These are phyloP conservation scores for Neodiprion fabricii DNA, from an alignment of 1,140 invertebrate genomes.

Conservation along the genomic window DNA sequence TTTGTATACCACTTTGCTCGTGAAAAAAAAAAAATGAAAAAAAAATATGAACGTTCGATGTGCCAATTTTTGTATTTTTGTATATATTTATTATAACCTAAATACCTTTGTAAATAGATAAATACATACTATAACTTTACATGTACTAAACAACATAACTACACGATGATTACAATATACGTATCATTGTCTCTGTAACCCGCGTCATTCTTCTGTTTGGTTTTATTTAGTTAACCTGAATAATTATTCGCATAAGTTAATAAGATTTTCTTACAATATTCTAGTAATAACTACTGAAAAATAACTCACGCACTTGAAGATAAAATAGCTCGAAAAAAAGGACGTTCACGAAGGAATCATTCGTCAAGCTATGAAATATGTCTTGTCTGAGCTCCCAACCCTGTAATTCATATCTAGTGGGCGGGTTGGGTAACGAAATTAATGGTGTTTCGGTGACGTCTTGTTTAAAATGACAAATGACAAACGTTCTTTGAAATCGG, in stretches of 20 bases:
- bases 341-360: slow-evolving; percentile 48
- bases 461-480: slow-evolving; percentile 51
- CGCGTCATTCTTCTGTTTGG: slow-evolving; percentile 27
- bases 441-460: slow-evolving; percentile 42
- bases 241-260: slow-evolving; percentile 29
- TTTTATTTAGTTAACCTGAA: slow-evolving; percentile 22
- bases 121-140: slow-evolving; percentile 39
- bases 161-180: background rate
- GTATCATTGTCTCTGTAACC: slow-evolving; percentile 28
- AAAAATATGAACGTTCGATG: slow-evolving; percentile 36
- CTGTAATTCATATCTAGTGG: slow-evolving; percentile 31
- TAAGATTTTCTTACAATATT: slow-evolving; percentile 32
- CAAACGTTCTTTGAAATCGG: slow-evolving; percentile 6
- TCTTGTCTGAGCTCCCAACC: slow-evolving; percentile 30
- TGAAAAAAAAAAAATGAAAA: slow-evolving; percentile 7
- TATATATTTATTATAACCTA: slow-evolving; percentile 29
- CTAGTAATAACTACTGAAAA: slow-evolving; percentile 28
- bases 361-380: slow-evolving; percentile 50
- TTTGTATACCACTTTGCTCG: background rate
- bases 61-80: slow-evolving; percentile 51
- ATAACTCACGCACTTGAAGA: slow-evolving; percentile 26
- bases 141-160: slow-evolving; percentile 32
- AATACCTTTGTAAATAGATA: background rate
- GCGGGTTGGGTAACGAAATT: slow-evolving; percentile 45
- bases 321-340: slow-evolving; percentile 23